Base-by-base conservation (phyloP, 1,140 invertebrate species). In the Brachionus rotundiformis region DNA sequence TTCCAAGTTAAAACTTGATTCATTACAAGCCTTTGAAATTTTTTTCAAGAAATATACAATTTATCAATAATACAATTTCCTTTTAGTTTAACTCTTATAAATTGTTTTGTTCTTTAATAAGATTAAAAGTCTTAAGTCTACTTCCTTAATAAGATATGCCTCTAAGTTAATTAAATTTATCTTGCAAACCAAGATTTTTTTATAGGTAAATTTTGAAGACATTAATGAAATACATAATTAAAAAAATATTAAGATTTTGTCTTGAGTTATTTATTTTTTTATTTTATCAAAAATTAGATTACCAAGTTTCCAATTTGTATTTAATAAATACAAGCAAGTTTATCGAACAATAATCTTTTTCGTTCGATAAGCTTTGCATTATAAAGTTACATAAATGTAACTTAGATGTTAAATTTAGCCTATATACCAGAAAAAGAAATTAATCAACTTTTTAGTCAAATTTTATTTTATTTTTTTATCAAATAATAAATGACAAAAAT, bases 11-110 rank as follows among this genome's bases (percentile, higher is more conserved):
- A 6, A 39, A 39, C 7, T 54, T 54, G 23, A 54, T 54, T 54
- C 47, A 54, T 54, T 54, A 54, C 16, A 8, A 54, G 19, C 23
- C 19, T 54, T 54, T 54, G 47, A 54, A 54, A 54, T 4, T 19
- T 54, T 54, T 54, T 19, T 54, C 0, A 25, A 54, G 47, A 54
- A 54, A 54, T 19, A 54, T 19, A 2, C 47, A 54, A 54, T 54
- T 54, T 54, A 54, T 54, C 47, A 54, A 54, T 54, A 54, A 54
- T 54, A 54, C n/a, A n/a, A n/a, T 54, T 54, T 54, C 47, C 16
- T 54, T 16, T 54, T 54, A 19, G 16, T 54, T 19, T 54, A 7
- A 54, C 47, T 54, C 47, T 19, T 19, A 54, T 23, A 54, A 54
- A 54, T 19, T 19, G 19, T 54, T 23, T 54, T 16, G 16, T 25